Conservation (phyloP, 2,888 invertebrate genomes). For the Syritta pipiens region DNA sequence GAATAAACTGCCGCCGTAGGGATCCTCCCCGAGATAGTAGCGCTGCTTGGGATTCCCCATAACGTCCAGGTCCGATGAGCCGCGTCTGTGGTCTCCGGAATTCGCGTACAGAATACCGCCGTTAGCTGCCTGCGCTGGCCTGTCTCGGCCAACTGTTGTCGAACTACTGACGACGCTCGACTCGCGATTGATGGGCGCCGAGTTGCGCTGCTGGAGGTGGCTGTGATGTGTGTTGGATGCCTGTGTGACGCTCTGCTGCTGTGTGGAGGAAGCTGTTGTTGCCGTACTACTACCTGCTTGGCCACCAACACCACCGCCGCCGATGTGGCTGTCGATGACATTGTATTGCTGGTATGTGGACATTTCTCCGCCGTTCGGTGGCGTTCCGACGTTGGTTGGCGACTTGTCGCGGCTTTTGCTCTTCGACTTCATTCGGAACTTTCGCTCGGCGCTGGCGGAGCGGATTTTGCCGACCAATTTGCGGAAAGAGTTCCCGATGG, state of each 20-base stretch:
- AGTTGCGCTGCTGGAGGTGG: conserved; percentile 65
- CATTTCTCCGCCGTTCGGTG: conserved; percentile 70
- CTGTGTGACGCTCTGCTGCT: conserved; percentile 47
- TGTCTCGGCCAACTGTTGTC: conserved; percentile 71
- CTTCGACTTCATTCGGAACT: conserved; percentile 82
- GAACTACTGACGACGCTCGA: conserved; percentile 72
- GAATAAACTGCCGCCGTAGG: conserved; percentile 90
- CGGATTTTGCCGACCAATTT: conserved; percentile 91
- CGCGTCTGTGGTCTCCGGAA: conserved; percentile 67
- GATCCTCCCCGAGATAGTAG: conserved; percentile 93
- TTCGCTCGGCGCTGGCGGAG: conserved; percentile 85
- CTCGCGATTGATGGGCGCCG: conserved; percentile 71
- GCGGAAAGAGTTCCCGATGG: conserved; percentile 89
- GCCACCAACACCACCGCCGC: conserved; percentile 70
- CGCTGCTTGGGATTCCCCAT: conserved; percentile 84
- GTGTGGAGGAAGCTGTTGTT: conserved; percentile 66
- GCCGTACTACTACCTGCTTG: conserved; percentile 67
- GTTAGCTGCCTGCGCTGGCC: conserved; percentile 61
- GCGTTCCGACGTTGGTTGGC: conserved; percentile 79
- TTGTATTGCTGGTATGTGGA: conserved; percentile 79
- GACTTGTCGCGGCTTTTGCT: conserved; percentile 80
- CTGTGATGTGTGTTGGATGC: conserved; percentile 59
- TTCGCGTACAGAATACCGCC: conserved; percentile 45
- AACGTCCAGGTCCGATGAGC: conserved; percentile 73
- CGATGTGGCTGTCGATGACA: conserved; percentile 79